Evolutionary conservation across 2,113 vertebrate species (phyloP), one percentile per base, ranked within the genome.

Genomic region (Manacus vitellinus): DNA sequence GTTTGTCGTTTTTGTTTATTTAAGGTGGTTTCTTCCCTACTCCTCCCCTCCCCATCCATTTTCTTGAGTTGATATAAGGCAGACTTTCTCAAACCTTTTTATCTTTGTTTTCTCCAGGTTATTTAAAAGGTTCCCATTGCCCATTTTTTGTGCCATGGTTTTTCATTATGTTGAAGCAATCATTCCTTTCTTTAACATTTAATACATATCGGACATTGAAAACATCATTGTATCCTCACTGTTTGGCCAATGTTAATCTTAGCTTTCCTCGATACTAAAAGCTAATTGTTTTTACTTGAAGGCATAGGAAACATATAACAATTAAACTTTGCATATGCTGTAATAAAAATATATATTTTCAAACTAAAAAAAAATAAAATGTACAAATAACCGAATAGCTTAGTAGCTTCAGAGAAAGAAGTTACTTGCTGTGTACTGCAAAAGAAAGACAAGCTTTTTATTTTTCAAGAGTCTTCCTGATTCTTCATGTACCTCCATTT

Each of bases 131-230:
- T 94, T 96, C 91, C 92, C 95, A 91, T 93, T 96, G 97, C 97
- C 91, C 96, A 95, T 97, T 89, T 74, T 97, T 96, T 94, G 97
- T 96, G 91, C 95, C 96, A 94, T 96, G 93, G 85, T 97, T 97
- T 93, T 96, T 96, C 96, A 92, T 97, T 94, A 84, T 35, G 95
- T 96, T 97, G 95, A 43, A 97, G 92, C 95, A 87, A 78, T 95
- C 98, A 98, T 97, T 97, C 97, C 96, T 98, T 97, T 91, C 83
- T 87, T 97, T 97, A 96, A 93, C 97, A 97, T 97, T 92, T 93
- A 92, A 65, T 94, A 73, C 97, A 97, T 97, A 96, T 92, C 54
- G 8, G 86, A 95, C 96, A 96, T 95, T 33, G 63, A 95, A 96
- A 97, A 75, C 85, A 91, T 96, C 92, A 74, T 73, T 46, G 80